Evolutionary conservation across 2,888 invertebrate genomes (phyloP), one percentile per base, ranked within the genome.

Genomic region (Epicampocera succincta): DNA sequence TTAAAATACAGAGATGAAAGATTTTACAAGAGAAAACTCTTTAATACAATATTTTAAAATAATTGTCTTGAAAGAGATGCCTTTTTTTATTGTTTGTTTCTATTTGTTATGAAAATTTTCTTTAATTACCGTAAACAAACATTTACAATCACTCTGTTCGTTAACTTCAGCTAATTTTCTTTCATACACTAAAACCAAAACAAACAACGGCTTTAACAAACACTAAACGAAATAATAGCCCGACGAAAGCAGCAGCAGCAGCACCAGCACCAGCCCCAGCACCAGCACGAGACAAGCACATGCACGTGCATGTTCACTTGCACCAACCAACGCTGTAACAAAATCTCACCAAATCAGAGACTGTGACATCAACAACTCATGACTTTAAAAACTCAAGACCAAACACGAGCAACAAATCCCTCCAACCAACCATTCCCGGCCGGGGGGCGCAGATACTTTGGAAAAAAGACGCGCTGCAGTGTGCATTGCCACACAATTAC

Each of bases 401-500:
- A 65, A 50, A 33, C 33, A 33, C 3, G 33, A 33, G 33, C 19
- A 44, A n/a, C 19, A 61, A 25, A 13, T n/a, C 12, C 44, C 4
- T 12, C 25, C 0, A 9, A 8, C 13, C 9, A 9, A 38, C 12
- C 38, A 9, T 17, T 6, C 12, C n/a, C 6, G 17, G 5, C 12
- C 21, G 17, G 13, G 25, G 40, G 40, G 15, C n/a, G n/a, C n/a
- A 42, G 50, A 29, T 46, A 6, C 29, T 29, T 29, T 29, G 29
- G 8, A 17, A 33, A 46, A n/a, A n/a, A 42, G 42, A 19, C 25
- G 12, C 15, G 12, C 3, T 13, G n/a, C 40, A 12, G 13, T 48
- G 42, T 33, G 48, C 40, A 50, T 44, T 52, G 42, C 61, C 65
- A 48, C 54, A 68, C 72, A 81, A 73, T 72, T 76, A 81, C 80